Base-by-base conservation (phyloP, 2,888 invertebrate species). In the Drosophila picticornis region DNA sequence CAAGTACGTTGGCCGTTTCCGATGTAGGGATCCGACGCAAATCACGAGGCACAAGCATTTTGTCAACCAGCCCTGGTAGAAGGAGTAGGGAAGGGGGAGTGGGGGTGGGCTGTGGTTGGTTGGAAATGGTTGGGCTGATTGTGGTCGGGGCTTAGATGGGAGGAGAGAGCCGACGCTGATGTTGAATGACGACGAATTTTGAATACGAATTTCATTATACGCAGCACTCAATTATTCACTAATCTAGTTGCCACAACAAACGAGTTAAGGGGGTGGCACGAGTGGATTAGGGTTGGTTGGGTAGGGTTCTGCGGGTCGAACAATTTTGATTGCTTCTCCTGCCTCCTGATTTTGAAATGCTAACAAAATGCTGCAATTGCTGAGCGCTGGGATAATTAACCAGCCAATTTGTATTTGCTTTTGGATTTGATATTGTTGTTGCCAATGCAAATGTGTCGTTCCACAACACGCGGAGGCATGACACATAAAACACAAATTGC, bases 121-220 rank as follows among this genome's bases (percentile, higher is more conserved):
- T 46, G 46, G 22, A 46, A 25, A 22, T 13, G 22, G 29, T 10
- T 22, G 36, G 27, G 32, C 16, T 38, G 38, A 16, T 46, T 43
- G 57, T 43, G 51, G 58, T 31, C 48, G 58, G 43, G 32, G 10
- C 40, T 31, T 51, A 16, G 51, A 50, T 38, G 36, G 22, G 48
- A 65, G 55, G 27, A 32, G 58, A 22, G 27, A 55, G 60, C 58
- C 65, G 61, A 48, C 53, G 66, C 68, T 73, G 81, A 80, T 77
- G 81, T 64, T 80, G 84, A 88, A 85, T 86, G 83, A 77, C 86
- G 90, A 83, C 90, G 83, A 90, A 90, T 90, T 90, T 87, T 87
- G 86, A 87, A 87, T 87, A 87, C 90, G 86, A 90, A 87, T 87
- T 90, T 87, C 88, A 87, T 87, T 90, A 90, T 77, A 87, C 79